A percentile compares a stretch with the other conserved stretches of the same genome.
Conservation (phyloP, 2,888 invertebrate species). For the Diarsia brunnea region DNA sequence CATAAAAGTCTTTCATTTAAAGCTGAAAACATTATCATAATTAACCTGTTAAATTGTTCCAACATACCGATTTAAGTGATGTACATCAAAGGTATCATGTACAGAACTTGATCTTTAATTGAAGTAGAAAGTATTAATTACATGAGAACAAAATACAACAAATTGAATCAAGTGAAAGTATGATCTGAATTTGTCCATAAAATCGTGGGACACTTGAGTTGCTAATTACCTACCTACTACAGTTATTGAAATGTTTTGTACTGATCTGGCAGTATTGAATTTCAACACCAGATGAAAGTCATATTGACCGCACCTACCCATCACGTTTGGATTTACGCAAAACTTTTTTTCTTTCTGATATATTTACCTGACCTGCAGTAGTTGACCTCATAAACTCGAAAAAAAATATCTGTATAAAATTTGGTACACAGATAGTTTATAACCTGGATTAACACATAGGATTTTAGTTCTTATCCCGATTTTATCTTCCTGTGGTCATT, state of each 20-base stretch:
- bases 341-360: not conserved
- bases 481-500: too few species aligned
- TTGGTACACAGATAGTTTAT: too few species aligned
- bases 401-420: too few species aligned
- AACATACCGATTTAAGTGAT: not conserved
- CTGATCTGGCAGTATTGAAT: not conserved
- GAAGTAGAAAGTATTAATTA: constrained; percentile 59
- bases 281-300: not conserved
- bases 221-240: constrained; percentile 34
- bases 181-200: constrained; percentile 38
- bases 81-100: constrained; percentile 33
- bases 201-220: constrained; percentile 36
- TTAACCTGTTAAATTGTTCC: not conserved
- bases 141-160: constrained; percentile 46
- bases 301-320: not conserved
- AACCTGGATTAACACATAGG: too few species aligned
- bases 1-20: not conserved
- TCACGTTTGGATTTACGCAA: not conserved
- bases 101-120: constrained; percentile 44
- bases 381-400: too few species aligned
- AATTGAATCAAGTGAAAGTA: constrained; percentile 55
- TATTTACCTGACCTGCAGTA: not conserved
- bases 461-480: too few species aligned
- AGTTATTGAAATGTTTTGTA: constrained; percentile 21
- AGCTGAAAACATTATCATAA: not conserved